phyloP scores from a whole-genome alignment of 1,140 invertebrate species.

The Druon quercuslanigerum region DNA sequence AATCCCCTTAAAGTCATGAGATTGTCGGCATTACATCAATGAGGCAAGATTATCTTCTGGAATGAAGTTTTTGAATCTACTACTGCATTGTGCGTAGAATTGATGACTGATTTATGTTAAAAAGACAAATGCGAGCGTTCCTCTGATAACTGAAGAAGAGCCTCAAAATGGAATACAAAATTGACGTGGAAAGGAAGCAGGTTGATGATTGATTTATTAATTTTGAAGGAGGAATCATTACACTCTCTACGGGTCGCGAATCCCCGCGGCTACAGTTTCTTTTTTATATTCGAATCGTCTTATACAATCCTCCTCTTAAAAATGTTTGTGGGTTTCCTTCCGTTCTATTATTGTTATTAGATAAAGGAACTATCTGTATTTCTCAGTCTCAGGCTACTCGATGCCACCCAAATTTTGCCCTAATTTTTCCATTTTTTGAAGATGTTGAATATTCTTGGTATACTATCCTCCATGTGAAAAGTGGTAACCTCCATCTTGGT shows the following conservation, averaged over 20 bases:
- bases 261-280: not conserved
- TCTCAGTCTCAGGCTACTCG: not conserved
- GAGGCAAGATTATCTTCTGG: not conserved
- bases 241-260: not conserved
- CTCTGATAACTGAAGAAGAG: slow-evolving; percentile 41
- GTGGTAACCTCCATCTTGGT: no score
- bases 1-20: no score
- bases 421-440: no score
- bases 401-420: no score
- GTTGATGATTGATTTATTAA: slow-evolving; percentile 4
- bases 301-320: not conserved
- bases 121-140: slow-evolving; percentile 42
- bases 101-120: slow-evolving; percentile 16
- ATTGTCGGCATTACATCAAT: not conserved
- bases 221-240: not conserved
- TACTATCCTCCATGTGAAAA: no score
- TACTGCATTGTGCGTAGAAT: not conserved
- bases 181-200: not conserved
- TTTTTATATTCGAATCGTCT: not conserved
- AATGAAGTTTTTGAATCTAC: not conserved
- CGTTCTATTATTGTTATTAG: not conserved
- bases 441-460: no score
- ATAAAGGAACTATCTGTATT: not conserved
- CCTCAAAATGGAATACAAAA: slow-evolving; percentile 8
- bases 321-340: not conserved